A percentile compares a stretch with the other conserved stretches of the same genome.
phyloP scores from a whole-genome alignment of 2,113 vertebrate genomes.

The Kobus ellipsiprymnus region DNA sequence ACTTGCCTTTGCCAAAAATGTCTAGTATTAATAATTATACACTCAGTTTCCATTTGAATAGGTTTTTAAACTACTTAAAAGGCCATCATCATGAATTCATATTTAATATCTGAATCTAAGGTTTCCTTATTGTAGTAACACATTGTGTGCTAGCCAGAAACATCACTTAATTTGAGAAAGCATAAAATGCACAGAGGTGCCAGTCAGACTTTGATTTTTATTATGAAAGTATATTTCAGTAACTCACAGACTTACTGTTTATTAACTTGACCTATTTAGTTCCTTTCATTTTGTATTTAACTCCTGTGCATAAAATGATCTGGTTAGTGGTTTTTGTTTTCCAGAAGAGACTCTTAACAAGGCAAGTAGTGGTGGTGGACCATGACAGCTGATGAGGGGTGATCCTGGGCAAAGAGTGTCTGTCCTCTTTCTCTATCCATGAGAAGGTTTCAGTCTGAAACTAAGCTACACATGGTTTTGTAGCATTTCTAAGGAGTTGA shows the following conservation, averaged over 20 bases:
- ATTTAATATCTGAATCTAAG: constrained; percentile 48
- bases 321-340: not conserved
- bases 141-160: constrained; percentile 14
- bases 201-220: constrained; percentile 35
- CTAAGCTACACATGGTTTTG: not conserved
- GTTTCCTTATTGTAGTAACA: constrained; percentile 38
- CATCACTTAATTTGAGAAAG: constrained; percentile 55
- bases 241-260: not conserved
- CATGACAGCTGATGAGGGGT: not conserved
- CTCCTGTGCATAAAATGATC: not conserved
- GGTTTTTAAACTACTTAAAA: constrained; percentile 51
- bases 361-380: not conserved
- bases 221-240: not conserved
- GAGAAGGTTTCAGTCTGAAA: not conserved
- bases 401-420: not conserved
- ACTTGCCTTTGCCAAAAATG: constrained; percentile 32
- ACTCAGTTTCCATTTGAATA: constrained; percentile 41
- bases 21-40: constrained; percentile 24
- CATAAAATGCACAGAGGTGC: constrained; percentile 4
- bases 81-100: constrained; percentile 52
- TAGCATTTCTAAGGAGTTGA: not conserved
- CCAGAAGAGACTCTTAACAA: not conserved
- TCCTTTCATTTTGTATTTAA: not conserved
- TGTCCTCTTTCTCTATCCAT: not conserved
- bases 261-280: not conserved